Evolutionary conservation across 2,113 vertebrate species (phyloP), one percentile per base, ranked within the genome.

Genomic region (Chionis minor): DNA sequence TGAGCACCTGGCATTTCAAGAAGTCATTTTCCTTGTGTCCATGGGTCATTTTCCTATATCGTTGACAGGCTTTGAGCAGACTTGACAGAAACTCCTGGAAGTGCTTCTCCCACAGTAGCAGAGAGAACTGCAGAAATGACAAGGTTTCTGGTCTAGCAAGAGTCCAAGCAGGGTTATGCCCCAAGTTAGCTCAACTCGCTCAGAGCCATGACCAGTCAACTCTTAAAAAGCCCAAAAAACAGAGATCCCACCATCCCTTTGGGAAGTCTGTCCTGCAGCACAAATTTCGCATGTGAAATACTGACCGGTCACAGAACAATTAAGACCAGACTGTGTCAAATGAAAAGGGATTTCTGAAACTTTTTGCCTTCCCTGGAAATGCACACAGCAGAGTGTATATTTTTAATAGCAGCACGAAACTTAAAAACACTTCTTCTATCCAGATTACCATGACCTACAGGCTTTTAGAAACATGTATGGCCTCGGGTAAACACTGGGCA

Each of bases 31-130:
- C 69, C 90, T 92, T 96, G 59, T 52, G 33, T 82, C 96, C 62
- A 83, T 63, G 33, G 33, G 82, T 96, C 85, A 96, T 96, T 98
- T 97, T 63, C 96, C 90, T 97, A 32, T 40, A 47, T 80, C 10
- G 16, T 67, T 42, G 20, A 79, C 45, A 61, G 42, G 42, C 62
- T 67, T 89, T 81, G 44, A 85, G 56, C 32, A 86, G 69, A 83
- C 78, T 93, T 86, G 56, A 79, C 51, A 92, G 51, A 65, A 88
- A 65, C 71, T 85, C 16, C 52, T 75, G 44, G 54, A 92, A 0
- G 0, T 9, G 32, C 71, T 90, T 72, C 27, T 72, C n/a, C 24
- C 32, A 56, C n/a, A 28, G 8, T 10, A 78, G 52, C 11, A 81
- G 24, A n/a, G 9, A 65, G 8, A 77, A 67, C 28, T 59, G 35